phyloP scores from a whole-genome alignment of 2,888 invertebrate species.

The Mesopsocus fuscifrons region DNA sequence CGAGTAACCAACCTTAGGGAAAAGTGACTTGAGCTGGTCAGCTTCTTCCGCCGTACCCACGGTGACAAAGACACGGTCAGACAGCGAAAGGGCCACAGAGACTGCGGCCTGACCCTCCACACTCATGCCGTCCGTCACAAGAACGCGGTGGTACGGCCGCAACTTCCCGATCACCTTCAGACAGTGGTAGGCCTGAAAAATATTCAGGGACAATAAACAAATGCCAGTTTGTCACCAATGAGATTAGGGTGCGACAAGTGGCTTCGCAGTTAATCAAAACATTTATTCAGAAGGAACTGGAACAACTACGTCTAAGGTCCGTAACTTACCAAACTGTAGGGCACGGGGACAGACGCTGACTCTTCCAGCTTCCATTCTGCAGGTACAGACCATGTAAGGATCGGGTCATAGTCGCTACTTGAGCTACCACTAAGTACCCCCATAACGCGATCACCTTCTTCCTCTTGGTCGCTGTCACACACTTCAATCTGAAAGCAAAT shows the following conservation, averaged over 20 bases:
- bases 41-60: conserved; percentile 23
- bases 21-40: neutral
- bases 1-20: neutral
- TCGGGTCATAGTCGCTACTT: conserved; percentile 15
- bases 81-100: conserved; percentile 30
- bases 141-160: conserved; percentile 25
- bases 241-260: too few relatives aligned
- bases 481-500: too few relatives aligned
- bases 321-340: conserved; percentile 27
- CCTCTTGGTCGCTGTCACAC: too few relatives aligned
- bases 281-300: too few relatives aligned
- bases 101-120: conserved; percentile 39
- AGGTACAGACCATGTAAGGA: conserved; percentile 28
- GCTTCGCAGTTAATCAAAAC: too few relatives aligned
- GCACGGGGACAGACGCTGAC: conserved; percentile 33
- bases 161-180: conserved; percentile 16
- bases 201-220: too few relatives aligned
- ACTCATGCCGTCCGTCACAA: conserved; percentile 32
- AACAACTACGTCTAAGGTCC: too few relatives aligned
- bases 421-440: neutral
- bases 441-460: too few relatives aligned
- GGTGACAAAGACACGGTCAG: conserved; percentile 32
- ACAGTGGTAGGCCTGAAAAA: neutral
- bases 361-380: conserved; percentile 29
- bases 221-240: too few relatives aligned